Evolutionary conservation across 2,113 vertebrate genomes (phyloP).

Genomic region (Calyptommatus sinebrachiatus): DNA sequence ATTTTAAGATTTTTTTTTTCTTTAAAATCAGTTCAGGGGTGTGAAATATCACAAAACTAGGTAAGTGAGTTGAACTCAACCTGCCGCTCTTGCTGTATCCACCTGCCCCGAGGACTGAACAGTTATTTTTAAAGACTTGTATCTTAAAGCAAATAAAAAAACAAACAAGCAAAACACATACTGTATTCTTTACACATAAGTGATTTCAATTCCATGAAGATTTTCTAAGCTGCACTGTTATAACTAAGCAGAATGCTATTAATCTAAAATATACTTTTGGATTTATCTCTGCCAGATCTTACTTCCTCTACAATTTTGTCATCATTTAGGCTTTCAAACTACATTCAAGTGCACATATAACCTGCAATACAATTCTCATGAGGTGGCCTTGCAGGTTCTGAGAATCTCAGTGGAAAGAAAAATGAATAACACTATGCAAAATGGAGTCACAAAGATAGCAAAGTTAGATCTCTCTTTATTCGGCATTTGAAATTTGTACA

Average conservation of each 20-base stretch:
- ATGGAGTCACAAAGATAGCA: conserved; percentile 32
- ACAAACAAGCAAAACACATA: background rate
- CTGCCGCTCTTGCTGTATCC: background rate
- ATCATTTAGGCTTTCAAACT: conserved; percentile 45
- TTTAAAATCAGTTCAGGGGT: too few relatives aligned
- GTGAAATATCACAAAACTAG: too few relatives aligned
- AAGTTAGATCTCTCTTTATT: conserved; percentile 22
- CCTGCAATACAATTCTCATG: conserved; percentile 37
- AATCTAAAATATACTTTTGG: background rate
- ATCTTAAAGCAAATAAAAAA: too few relatives aligned
- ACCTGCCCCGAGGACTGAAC: background rate
- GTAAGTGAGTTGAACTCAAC: background rate
- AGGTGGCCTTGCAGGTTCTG: conserved; percentile 26
- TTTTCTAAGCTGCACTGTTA: background rate
- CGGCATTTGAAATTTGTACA: conserved; percentile 53
- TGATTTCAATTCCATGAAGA: conserved; percentile 33
- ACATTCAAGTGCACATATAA: background rate
- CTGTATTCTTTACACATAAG: conserved; percentile 20
- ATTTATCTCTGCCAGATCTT: conserved; percentile 11
- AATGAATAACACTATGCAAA: conserved; percentile 26
- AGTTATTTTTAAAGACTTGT: background rate
- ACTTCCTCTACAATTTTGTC: conserved; percentile 29
- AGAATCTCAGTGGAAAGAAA: conserved; percentile 40
- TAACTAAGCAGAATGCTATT: conserved; percentile 9
- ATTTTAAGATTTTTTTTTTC: too few relatives aligned